Conservation (phyloP, 2,797 vertebrate species). For the Melanotaenia boesemani region DNA sequence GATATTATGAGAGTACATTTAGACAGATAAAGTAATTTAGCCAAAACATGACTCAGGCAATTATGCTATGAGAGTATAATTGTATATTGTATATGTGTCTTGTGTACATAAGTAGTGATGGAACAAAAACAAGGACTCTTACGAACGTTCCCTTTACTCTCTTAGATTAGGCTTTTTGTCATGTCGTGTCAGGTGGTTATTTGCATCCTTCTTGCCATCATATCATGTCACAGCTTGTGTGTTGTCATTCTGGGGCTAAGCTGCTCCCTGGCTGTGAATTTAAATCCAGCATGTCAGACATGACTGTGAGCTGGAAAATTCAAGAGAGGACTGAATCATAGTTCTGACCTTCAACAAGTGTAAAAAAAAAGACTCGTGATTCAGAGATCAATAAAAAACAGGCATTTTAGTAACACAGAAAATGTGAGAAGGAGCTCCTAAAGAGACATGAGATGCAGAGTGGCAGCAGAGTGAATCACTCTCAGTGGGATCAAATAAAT, state of each 20-base stretch:
- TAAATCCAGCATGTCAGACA: conserved; percentile 30
- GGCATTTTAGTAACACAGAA: conserved; percentile 20
- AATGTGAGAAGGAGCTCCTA: conserved; percentile 30
- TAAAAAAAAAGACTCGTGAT: conserved; percentile 44
- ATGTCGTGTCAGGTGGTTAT: not conserved
- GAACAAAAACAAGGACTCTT: conserved; percentile 9
- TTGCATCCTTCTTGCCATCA: conserved; percentile 11
- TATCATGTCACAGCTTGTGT: conserved; percentile 21
- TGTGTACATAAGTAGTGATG: not conserved
- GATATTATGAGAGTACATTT: too few species aligned
- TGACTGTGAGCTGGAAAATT: conserved; percentile 21
- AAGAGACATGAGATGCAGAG: conserved; percentile 26
- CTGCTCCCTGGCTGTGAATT: conserved; percentile 21
- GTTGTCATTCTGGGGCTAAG: conserved; percentile 30
- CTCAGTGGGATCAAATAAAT: conserved; percentile 40
- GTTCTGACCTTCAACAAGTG: conserved; percentile 59
- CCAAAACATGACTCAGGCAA: too few species aligned
- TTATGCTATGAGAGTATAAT: too few species aligned
- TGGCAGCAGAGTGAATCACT: conserved; percentile 48
- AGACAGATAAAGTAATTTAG: too few species aligned
- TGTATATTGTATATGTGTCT: not conserved
- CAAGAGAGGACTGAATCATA: conserved; percentile 54
- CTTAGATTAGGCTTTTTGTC: not conserved
- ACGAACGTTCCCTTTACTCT: not conserved
- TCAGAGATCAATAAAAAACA: conserved; percentile 45